These are phyloP conservation scores for Mastigias papua DNA, from an alignment of 30 jellyfish, hydroid and myxozoan genomes.

Conservation along the genomic window DNA sequence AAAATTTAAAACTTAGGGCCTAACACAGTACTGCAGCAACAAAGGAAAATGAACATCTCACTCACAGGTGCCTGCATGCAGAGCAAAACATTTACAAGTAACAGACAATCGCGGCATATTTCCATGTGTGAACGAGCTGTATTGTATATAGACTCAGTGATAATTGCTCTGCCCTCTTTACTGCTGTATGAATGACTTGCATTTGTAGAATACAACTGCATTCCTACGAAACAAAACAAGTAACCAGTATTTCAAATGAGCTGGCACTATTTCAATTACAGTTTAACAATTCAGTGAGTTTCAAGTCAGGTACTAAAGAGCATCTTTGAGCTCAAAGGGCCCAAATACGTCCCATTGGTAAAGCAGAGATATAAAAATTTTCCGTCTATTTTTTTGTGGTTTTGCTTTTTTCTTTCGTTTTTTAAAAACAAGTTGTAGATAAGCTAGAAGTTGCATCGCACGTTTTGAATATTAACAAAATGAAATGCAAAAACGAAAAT, in stretches of 20 bases:
- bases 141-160: constrained; percentile 43
- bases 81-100: constrained; percentile 56
- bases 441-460: too few relatives aligned
- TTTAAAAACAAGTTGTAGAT: too few relatives aligned
- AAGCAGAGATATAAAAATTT: too few relatives aligned
- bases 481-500: not conserved
- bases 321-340: too few relatives aligned
- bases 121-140: constrained; percentile 57
- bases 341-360: too few relatives aligned
- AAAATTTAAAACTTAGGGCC: too few relatives aligned
- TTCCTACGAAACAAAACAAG: constrained; percentile 3
- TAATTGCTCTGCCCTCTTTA: constrained; percentile 56
- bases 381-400: too few relatives aligned
- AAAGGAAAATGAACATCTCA: not conserved
- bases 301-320: too few relatives aligned
- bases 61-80: constrained; percentile 72
- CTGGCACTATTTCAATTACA: not conserved
- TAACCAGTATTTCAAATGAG: not conserved
- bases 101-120: constrained; percentile 82
- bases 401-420: too few relatives aligned
- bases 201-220: constrained; percentile 31
- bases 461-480: too few relatives aligned
- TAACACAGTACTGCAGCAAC: too few relatives aligned
- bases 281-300: not conserved
- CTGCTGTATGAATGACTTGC: constrained; percentile 66